Evolutionary conservation across 2,888 invertebrate species (phyloP).

Genomic region (Loripinus fragilis): DNA sequence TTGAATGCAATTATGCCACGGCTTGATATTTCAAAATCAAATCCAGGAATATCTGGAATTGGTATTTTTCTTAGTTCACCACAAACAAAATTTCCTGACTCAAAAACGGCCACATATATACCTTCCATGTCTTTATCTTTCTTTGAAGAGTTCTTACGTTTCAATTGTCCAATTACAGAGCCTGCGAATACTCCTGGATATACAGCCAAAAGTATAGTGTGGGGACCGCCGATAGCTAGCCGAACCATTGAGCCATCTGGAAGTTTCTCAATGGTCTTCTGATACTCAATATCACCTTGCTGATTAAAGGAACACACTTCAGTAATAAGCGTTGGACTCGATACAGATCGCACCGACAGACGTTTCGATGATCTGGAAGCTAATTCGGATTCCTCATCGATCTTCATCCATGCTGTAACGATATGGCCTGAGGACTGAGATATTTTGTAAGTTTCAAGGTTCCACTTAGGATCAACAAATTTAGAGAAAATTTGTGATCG

Average conservation of each 20-base stretch:
- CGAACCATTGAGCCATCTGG: slow-evolving; percentile 55
- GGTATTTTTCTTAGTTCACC: slow-evolving; percentile 56
- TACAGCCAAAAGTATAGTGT: slow-evolving; percentile 50
- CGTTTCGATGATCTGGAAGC: slow-evolving; percentile 52
- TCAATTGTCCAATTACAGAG: slow-evolving; percentile 49
- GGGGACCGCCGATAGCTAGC: slow-evolving; percentile 49
- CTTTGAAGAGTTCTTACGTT: slow-evolving; percentile 48
- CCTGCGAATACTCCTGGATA: slow-evolving; percentile 55
- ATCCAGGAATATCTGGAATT: slow-evolving; percentile 53
- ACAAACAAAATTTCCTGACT: slow-evolving; percentile 50
- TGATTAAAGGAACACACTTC: slow-evolving; percentile 55
- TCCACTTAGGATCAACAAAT: slow-evolving; percentile 60
- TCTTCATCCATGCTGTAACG: slow-evolving; percentile 53
- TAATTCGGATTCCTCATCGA: slow-evolving; percentile 51
- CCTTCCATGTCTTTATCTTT: slow-evolving; percentile 48
- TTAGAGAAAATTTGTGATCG: slow-evolving; percentile 52
- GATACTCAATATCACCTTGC: slow-evolving; percentile 49
- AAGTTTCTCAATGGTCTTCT: slow-evolving; percentile 50
- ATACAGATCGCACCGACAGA: slow-evolving; percentile 49
- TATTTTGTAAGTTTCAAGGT: slow-evolving; percentile 56
- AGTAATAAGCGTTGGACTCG: slow-evolving; percentile 40
- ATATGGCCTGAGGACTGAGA: slow-evolving; percentile 50
- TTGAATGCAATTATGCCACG: slow-evolving; percentile 47
- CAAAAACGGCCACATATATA: slow-evolving; percentile 55
- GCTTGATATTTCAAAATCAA: slow-evolving; percentile 56